Evolutionary conservation across 2,113 vertebrate species (phyloP), one percentile per base, ranked within the genome.

Genomic region (Lophius piscatorius): DNA sequence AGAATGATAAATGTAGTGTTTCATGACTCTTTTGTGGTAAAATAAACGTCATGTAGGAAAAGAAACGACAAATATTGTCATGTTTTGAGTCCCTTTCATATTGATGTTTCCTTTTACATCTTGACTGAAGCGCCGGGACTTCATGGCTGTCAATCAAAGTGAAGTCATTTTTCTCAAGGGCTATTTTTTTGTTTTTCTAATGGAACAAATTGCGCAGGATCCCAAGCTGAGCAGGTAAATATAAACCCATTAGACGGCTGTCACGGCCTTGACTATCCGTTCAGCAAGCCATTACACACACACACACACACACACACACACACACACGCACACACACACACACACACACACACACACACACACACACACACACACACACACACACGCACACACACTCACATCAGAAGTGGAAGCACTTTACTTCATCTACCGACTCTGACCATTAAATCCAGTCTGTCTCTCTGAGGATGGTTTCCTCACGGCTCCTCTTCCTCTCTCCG

Each of bases 191-290:
- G 41, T 39, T 33, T 35, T 21, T 58, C 61, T 65, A 47, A 65
- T 73, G 61, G 61, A 73, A 49, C 60, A 64, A 24, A 40, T 0
- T 51, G 51, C 56, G 44, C 38, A 46, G 48, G 12, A 17, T 51
- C 28, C 16, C 28, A 13, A 41, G 49, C 2, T n/a, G 22, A 4
- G 26, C 61, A 52, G 47, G 54, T 65, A 64, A 65, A 73, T 59
- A 72, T 38, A 52, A 65, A 64, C 9, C 61, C 69, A 73, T 73
- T 73, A 73, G 69, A 7, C 11, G 4, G 9, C 6, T 31, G 10
- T 11, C 48, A 28, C 31, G 7, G 38, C 63, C 66, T 55, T 65
- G 48, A 48, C 29, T 29, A 12, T 41, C 38, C 57, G 62, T 49
- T 56, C 62, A n/a, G n/a, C n/a, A 58, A 9, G 59, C 59, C 59